phyloP scores from a whole-genome alignment of 2,113 vertebrate genomes.

The Saccopteryx bilineata region DNA sequence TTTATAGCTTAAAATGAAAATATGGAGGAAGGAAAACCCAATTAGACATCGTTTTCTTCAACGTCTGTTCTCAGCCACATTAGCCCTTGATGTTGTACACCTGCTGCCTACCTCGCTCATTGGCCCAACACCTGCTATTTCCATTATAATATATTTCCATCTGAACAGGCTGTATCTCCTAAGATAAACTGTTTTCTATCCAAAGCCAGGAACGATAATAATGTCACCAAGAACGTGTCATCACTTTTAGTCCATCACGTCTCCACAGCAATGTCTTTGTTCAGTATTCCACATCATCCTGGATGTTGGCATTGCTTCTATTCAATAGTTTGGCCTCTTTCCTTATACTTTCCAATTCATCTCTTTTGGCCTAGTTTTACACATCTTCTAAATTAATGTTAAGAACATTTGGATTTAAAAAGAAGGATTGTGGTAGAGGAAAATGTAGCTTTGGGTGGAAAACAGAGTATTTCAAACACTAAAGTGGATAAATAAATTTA shows the following conservation, averaged over 20 bases:
- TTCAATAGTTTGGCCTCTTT: background rate
- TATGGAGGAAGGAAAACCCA: background rate
- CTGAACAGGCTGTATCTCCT: background rate
- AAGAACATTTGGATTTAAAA: constrained; percentile 51
- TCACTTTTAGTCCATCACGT: background rate
- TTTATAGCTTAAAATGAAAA: constrained; percentile 15
- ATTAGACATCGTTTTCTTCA: background rate
- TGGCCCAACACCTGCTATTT: background rate
- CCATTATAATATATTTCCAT: background rate
- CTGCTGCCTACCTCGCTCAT: background rate
- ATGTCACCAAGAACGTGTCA: background rate
- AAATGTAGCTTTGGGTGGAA: constrained; percentile 50
- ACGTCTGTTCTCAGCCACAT: background rate
- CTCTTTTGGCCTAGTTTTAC: constrained; percentile 32
- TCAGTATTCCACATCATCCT: background rate
- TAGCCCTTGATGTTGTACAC: background rate
- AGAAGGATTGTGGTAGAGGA: constrained; percentile 25
- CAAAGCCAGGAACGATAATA: background rate
- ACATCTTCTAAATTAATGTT: constrained; percentile 53
- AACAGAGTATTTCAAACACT: constrained; percentile 67
- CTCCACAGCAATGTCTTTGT: background rate
- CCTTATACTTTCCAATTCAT: background rate
- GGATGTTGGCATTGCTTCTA: background rate
- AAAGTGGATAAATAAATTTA: constrained; percentile 67
- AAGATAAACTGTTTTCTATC: background rate